Base-by-base conservation (phyloP, 2,797 vertebrate genomes). In the Xenops minutus region DNA sequence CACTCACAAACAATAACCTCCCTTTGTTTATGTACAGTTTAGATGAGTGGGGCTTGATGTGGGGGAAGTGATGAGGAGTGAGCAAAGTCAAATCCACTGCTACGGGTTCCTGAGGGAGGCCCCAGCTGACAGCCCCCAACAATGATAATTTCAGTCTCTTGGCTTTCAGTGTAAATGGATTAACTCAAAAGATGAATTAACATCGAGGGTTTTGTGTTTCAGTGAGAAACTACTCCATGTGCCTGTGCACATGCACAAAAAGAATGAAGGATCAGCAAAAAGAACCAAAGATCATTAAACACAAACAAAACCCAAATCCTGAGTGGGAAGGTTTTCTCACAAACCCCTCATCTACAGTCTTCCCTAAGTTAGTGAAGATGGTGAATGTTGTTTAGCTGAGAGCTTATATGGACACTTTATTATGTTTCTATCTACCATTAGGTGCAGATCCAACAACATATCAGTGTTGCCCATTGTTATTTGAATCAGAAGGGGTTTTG, bases 161-260 rank as follows among this genome's bases (percentile, higher is more conserved):
- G 71, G 41, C 81, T 92, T 75, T 89, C 88, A 58, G 54, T 30
- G 51, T 85, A 91, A 94, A 78, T 41, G 91, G 64, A 92, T 91
- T 91, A 89, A 80, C 87, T 92, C 49, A 37, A 76, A 89, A 85
- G 83, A 69, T 29, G 48, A 83, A 84, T 94, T 88, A 96, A 88
- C 85, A 54, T 30, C 3, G 37, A 81, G 51, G 59, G 67, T 7
- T 81, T 93, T 94, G 89, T 66, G 30, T 88, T 92, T 88, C 54
- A 78, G 43, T 69, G 78, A 89, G 89, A 86, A 96, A 66, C 32
- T 37, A n/a, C 62, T 58, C 48, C 23, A 27, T 41, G 82, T 93
- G 89, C 69, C 67, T 52, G 49, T 67, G 84, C 61, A 56, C 49
- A 30, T 11, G 21, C 48, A 87, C 88, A 89, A 51, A 82, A 85